phyloP scores from a whole-genome alignment of 2,113 vertebrate genomes.

The Erythrocercus mccallii region DNA sequence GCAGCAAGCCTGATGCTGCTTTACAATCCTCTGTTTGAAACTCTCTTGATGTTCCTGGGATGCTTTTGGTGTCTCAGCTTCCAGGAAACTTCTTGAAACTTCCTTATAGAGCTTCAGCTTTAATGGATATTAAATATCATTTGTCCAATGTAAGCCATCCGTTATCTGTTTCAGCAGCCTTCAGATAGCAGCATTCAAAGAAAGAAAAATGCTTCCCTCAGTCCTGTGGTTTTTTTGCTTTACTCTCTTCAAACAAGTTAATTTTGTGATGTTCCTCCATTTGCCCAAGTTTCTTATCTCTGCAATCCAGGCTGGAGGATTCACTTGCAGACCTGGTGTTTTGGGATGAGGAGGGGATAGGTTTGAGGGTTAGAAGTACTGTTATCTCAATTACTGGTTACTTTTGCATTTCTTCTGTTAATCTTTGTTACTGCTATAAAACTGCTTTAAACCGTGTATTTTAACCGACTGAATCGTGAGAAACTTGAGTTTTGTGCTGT shows the following conservation, averaged over 20 bases:
- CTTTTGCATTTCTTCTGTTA: not conserved
- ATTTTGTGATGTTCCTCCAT: conserved; percentile 19
- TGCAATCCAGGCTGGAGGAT: conserved; percentile 33
- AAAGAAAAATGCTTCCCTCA: not conserved
- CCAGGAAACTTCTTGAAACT: conserved; percentile 5
- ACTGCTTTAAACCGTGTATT: not conserved
- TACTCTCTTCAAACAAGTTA: conserved; percentile 42
- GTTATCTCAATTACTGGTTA: not conserved
- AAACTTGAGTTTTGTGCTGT: not conserved
- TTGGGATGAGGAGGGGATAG: not conserved
- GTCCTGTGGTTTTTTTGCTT: conserved; percentile 4
- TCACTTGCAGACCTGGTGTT: not conserved
- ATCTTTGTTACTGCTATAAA: not conserved
- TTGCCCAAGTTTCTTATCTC: conserved; percentile 56
- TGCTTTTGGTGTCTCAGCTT: conserved; percentile 1
- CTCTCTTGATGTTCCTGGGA: conserved; percentile 8
- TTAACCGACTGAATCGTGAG: not conserved
- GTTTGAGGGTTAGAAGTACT: not conserved
- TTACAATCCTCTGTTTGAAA: not conserved
- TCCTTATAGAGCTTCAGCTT: conserved; percentile 1
- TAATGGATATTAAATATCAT: not conserved
- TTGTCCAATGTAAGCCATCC: not conserved
- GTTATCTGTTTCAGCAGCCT: conserved; percentile 59
- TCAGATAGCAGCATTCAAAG: conserved; percentile 34
- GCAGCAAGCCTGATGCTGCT: not conserved